Conservation (phyloP, 2,888 invertebrate genomes). For the Artemia sp. region DNA sequence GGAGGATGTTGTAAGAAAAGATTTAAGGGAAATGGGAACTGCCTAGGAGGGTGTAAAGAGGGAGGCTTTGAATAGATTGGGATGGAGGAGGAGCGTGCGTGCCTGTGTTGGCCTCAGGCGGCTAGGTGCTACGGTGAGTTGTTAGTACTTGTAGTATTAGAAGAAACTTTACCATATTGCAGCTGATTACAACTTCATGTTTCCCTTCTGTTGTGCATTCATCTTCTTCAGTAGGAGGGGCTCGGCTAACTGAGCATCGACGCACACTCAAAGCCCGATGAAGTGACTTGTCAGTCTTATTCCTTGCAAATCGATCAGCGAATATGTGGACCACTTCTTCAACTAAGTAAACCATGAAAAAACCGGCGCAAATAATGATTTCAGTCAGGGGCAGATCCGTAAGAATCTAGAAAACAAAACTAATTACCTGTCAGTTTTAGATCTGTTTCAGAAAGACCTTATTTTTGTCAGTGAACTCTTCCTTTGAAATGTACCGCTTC, state of each 20-base stretch:
- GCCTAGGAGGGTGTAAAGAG: no score
- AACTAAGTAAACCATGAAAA: constrained; percentile 58
- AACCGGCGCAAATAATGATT: constrained; percentile 53
- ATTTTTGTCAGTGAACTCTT: no score
- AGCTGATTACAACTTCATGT: constrained; percentile 9
- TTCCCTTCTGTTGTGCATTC: neutral
- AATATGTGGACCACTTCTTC: constrained; percentile 58
- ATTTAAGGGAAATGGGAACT: no score
- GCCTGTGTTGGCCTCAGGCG: no score
- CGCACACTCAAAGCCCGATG: constrained; percentile 41
- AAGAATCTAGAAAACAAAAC: constrained; percentile 26
- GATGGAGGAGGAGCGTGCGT: no score
- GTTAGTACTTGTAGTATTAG: neutral
- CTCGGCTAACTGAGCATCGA: constrained; percentile 32
- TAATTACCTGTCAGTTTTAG: neutral
- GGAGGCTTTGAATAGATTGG: no score
- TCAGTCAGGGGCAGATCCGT: constrained; percentile 48
- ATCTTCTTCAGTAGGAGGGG: constrained; percentile 17
- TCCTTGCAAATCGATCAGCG: constrained; percentile 23
- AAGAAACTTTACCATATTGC: neutral
- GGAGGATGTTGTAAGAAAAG: no score
- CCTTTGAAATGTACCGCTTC: no score
- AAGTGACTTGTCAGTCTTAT: constrained; percentile 32
- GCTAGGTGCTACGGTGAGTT: no score
- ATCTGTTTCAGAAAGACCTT: no score